phyloP scores from a whole-genome alignment of 2,113 vertebrate genomes.

The Sceloporus tristichus region DNA sequence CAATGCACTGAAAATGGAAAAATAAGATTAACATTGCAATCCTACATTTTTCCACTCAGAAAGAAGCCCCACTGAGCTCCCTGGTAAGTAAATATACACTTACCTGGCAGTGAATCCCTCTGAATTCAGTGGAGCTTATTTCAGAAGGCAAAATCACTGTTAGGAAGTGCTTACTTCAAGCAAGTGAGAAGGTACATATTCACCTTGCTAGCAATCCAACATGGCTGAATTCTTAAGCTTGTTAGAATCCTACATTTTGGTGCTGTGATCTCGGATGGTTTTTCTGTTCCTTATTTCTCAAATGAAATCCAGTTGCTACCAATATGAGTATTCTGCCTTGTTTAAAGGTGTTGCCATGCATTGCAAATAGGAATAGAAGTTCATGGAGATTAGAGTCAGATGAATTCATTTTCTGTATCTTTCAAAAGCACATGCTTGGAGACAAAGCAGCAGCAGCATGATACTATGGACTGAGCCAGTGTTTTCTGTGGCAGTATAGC shows the following conservation, averaged over 20 bases:
- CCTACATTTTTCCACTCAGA: background rate
- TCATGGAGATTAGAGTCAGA: background rate
- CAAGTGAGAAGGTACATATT: background rate
- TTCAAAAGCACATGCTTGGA: slow-evolving; percentile 7
- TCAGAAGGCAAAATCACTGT: background rate
- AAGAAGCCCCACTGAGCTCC: background rate
- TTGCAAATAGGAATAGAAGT: slow-evolving; percentile 6
- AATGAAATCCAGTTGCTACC: slow-evolving; percentile 1
- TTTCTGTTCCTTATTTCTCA: background rate
- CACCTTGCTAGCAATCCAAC: background rate
- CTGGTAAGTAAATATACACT: background rate
- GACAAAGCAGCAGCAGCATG: background rate
- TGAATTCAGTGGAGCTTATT: background rate
- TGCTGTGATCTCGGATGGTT: background rate
- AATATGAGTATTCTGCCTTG: background rate
- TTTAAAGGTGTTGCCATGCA: slow-evolving; percentile 13
- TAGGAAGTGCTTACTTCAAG: background rate
- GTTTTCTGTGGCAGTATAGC: background rate
- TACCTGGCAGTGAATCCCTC: background rate
- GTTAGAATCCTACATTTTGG: background rate
- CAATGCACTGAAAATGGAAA: background rate
- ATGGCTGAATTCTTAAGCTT: background rate
- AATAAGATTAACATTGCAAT: background rate
- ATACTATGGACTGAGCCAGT: background rate
- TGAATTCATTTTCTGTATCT: slow-evolving; percentile 22